Evolutionary conservation across 1,140 invertebrate genomes (phyloP).

Genomic region (Leptinotarsa defecta): DNA sequence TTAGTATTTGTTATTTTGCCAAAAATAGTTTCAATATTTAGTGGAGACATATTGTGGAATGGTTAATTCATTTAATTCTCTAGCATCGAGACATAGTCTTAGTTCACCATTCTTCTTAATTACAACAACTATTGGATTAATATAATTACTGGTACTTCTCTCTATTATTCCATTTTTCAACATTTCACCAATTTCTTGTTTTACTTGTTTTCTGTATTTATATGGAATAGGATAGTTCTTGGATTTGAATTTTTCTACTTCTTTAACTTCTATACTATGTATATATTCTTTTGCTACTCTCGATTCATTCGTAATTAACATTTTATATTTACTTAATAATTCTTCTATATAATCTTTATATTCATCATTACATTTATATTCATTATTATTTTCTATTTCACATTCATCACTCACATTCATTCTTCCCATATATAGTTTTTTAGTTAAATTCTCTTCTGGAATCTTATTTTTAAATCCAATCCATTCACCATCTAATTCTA

Average conservation of each 20-base stretch:
- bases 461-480: too few relatives aligned
- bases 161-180: conserved; percentile 50
- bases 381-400: neutral
- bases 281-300: conserved; percentile 2
- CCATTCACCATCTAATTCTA: too few relatives aligned
- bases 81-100: conserved; percentile 53
- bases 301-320: neutral
- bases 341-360: neutral
- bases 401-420: neutral
- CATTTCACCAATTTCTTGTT: conserved; percentile 35
- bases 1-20: conserved; percentile 39
- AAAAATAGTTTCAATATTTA: conserved; percentile 57
- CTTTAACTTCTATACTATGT: conserved; percentile 1
- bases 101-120: conserved; percentile 45
- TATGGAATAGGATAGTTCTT: conserved; percentile 13
- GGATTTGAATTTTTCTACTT: neutral
- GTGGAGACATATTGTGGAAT: too few relatives aligned
- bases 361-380: neutral
- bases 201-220: conserved; percentile 21
- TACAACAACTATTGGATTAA: conserved; percentile 51
- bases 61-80: conserved; percentile 50
- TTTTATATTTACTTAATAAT: neutral
- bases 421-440: too few relatives aligned
- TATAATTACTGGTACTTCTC: conserved; percentile 52
- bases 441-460: too few relatives aligned